phyloP scores from a whole-genome alignment of 1,140 invertebrate species.

The Cecropterus lyciades region DNA sequence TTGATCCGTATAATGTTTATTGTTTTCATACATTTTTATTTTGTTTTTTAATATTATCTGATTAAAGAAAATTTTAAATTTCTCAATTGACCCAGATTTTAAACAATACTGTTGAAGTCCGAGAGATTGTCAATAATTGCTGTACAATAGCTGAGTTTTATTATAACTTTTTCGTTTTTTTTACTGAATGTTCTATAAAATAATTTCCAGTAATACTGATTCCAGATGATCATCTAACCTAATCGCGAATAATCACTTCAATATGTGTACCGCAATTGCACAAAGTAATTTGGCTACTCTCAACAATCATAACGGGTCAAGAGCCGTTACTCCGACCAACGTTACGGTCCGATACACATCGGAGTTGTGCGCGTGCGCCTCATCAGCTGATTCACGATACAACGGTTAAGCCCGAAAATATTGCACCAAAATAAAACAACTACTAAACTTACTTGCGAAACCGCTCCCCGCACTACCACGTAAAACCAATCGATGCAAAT shows the following conservation, averaged over 20 bases:
- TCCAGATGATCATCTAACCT: too few species aligned
- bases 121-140: too few species aligned
- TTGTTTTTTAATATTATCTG: too few species aligned
- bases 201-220: too few species aligned
- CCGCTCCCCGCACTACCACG: constrained; percentile 17
- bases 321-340: constrained; percentile 46
- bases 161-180: too few species aligned
- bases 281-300: constrained; percentile 15
- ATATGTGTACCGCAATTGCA: constrained; percentile 7
- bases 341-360: constrained; percentile 51
- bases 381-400: constrained; percentile 38
- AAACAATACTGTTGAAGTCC: too few species aligned
- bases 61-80: too few species aligned
- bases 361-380: constrained; percentile 46
- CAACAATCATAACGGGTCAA: constrained; percentile 42
- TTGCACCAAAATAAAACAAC: not conserved
- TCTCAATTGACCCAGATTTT: too few species aligned
- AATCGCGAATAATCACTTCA: not conserved
- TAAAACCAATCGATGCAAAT: constrained; percentile 8
- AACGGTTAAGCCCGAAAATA: constrained; percentile 34
- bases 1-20: too few species aligned
- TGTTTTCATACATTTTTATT: too few species aligned
- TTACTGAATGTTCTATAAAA: too few species aligned
- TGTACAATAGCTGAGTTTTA: too few species aligned
- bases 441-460: constrained; percentile 23